Evolutionary conservation across 2,113 vertebrate genomes (phyloP), one percentile per base, ranked within the genome.

Genomic region (Zosterops borbonicus): DNA sequence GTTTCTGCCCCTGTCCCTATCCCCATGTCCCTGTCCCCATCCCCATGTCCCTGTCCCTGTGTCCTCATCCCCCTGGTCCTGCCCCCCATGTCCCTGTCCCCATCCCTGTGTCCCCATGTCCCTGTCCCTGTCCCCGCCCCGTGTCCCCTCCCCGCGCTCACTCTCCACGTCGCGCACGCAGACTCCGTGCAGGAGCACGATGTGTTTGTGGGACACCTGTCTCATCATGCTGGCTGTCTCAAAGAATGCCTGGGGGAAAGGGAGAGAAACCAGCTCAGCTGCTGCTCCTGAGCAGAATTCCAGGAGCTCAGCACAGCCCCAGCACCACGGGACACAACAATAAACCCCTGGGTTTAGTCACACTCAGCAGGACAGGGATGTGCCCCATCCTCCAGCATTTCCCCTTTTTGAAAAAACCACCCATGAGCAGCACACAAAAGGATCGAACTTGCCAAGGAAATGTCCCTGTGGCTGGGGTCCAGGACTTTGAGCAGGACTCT

Each of bases 181-280:
- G 89, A 99, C 98, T 4, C 99, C 99, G 2, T 99, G 99, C 42
- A 99, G 98, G 21, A 99, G 98, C 87, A 98, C 99, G 0, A 99
- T 99, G 97, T 99, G 99, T 83, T 99, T 99, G 95, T 99, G 99
- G 42, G 99, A 99, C 82, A 99, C 98, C 82, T 99, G 99, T 22
- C 99, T 98, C 99, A 99, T 99, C 98, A 99, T 99, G 93, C 99
- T 99, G 69, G 99, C 99, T 0, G 99, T 99, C 97, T 99, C 99
- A 49, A 99, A 99, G 96, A 99, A 99, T 0, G 99, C 99, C 99
- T 99, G 96, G 35, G 37, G 71, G 47, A 25, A 87, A 22, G 77
- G 2, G 16, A 39, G 9, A 41, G 7, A 63, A 21, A 35, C 7
- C 17, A 59, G 14, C 6, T 39, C 33, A 56, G 14, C 41, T 44